Evolutionary conservation across 1,140 invertebrate species (phyloP), one percentile per base, ranked within the genome.

Genomic region (Ostrea denselamellosa): DNA sequence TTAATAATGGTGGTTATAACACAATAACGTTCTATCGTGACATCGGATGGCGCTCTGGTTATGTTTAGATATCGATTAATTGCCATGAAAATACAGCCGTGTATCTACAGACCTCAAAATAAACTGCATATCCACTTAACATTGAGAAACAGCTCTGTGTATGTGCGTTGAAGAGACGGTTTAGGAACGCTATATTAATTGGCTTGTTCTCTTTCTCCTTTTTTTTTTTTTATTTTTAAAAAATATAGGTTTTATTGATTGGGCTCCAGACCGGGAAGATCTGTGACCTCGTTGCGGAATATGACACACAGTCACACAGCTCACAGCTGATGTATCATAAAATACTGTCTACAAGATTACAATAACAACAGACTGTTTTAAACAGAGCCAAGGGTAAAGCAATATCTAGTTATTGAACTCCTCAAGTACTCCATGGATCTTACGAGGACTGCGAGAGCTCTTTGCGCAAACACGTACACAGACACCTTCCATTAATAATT

Each of bases 41-140:
- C 68, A 71, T 71, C 22, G 68, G 28, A 71, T 44, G 28, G 8
- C 25, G 10, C 28, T 22, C 68, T 17, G 28, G 68, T 28, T 71
- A 71, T 34, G 8, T 71, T 34, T 71, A 71, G 68, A 71, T 71
- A 71, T 71, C 68, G 68, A 71, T 71, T 71, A 34, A 25, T 34
- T 25, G 68, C 68, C 22, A 71, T 71, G 28, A 71, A 71, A 71
- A 28, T 25, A 71, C 14, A 22, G 0, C 68, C 5, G 28, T 28
- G 28, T 71, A 25, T 71, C 68, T 71, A 25, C 68, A 1, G 28
- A 34, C 12, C 68, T 71, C 68, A 28, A 71, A 71, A 71, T 71
- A 71, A 71, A 71, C 68, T 71, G 68, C 14, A 34, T 71, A 28
- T 71, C 28, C 25, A 28, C 68, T 12, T 14, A 14, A 28, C 28